phyloP scores from a whole-genome alignment of 1,140 invertebrate genomes.

The Lithobius niger region DNA sequence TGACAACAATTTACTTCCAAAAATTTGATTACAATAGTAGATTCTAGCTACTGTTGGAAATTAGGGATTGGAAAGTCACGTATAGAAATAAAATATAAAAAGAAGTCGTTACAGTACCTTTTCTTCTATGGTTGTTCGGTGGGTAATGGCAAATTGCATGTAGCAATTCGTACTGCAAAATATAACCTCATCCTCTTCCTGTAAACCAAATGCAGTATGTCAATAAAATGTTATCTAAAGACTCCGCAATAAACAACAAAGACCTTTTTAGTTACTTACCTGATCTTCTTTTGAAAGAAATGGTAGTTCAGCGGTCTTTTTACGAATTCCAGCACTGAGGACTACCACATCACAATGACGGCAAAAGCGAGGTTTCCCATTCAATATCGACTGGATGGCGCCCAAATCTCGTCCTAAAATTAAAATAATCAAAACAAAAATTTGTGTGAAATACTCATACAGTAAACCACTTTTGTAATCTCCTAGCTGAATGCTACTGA shows the following conservation, averaged over 20 bases:
- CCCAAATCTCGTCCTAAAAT: constrained; percentile 32
- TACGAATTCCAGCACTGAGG: constrained; percentile 53
- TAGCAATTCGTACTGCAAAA: constrained; percentile 78
- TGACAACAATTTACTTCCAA: no score
- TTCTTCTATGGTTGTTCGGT: constrained; percentile 28
- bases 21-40: no score
- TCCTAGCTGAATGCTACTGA: no score
- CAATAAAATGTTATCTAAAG: constrained; percentile 9
- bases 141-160: constrained; percentile 58
- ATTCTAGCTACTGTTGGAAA: no score
- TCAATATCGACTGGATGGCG: constrained; percentile 69
- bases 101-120: constrained; percentile 1
- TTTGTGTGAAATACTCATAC: no score
- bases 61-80: no score
- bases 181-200: constrained; percentile 32
- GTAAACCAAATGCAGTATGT: constrained; percentile 1
- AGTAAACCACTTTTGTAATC: no score
- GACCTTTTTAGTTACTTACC: constrained; percentile 23
- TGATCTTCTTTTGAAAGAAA: constrained; percentile 32
- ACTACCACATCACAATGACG: constrained; percentile 81
- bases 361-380: constrained; percentile 74
- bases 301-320: constrained; percentile 62
- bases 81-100: not conserved
- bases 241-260: constrained; percentile 17
- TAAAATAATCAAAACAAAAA: no score